phyloP scores from a whole-genome alignment of 1,140 invertebrate species.

The Halotydeus destructor region DNA sequence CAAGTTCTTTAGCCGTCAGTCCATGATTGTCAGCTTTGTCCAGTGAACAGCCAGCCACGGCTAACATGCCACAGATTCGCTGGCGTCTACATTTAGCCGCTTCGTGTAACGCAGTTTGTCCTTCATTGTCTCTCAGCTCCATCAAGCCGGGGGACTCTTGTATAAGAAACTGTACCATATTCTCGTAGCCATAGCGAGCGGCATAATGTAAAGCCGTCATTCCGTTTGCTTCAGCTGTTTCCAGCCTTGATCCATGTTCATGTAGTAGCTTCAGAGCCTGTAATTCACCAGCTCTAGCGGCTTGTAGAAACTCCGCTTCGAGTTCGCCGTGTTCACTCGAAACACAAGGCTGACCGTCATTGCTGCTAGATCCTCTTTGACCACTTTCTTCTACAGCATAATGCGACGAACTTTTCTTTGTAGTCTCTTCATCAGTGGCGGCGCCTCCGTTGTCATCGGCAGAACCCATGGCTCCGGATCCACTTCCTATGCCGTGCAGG shows the following conservation, averaged over 20 bases:
- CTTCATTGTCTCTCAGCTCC: conserved; percentile 21
- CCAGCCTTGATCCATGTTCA: conserved; percentile 53
- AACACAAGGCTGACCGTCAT: no score
- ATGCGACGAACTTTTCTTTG: no score
- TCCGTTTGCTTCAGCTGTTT: conserved; percentile 60
- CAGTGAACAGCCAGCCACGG: conserved; percentile 69
- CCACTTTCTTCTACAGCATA: no score
- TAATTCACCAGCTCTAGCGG: conserved; percentile 51
- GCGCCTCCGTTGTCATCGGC: no score
- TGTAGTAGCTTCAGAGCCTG: conserved; percentile 53
- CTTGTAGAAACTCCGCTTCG: no score
- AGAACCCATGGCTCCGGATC: no score
- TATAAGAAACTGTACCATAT: conserved; percentile 70
- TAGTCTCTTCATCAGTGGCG: no score
- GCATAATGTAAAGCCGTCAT: conserved; percentile 76
- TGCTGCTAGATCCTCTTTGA: no score
- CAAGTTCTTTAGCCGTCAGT: conserved; percentile 51
- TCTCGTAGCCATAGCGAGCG: conserved; percentile 60
- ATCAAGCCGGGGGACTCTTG: conserved; percentile 23
- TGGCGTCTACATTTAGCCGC: conserved; percentile 59
- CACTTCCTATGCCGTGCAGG: no score
- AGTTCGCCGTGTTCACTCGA: no score
- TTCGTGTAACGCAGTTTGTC: conserved; percentile 78
- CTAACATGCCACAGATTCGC: conserved; percentile 71
- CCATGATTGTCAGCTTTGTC: conserved; percentile 40